These are phyloP conservation scores for Phocoena phocoena DNA, from an alignment of 2,113 vertebrate species.

Conservation along the genomic window DNA sequence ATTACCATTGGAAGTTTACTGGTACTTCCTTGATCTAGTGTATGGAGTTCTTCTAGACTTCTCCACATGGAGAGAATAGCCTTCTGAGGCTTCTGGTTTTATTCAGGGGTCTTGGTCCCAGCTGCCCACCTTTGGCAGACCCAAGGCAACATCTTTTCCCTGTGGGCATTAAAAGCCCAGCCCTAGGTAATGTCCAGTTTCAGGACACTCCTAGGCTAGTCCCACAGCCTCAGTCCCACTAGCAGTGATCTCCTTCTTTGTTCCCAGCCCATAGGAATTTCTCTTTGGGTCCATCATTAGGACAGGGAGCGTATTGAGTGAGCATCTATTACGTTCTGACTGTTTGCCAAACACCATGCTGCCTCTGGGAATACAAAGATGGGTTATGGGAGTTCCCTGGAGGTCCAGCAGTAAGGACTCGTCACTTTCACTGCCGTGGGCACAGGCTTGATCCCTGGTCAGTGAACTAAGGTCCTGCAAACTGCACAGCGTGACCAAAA, in stretches of 20 bases:
- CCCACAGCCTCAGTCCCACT: not conserved
- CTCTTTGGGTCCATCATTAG: not conserved
- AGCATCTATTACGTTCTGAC: not conserved
- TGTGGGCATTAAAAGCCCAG: not conserved
- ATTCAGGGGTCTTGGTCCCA: not conserved
- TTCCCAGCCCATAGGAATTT: not conserved
- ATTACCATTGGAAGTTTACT: not conserved
- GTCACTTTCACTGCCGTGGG: not conserved
- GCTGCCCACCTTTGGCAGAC: not conserved
- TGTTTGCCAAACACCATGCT: not conserved
- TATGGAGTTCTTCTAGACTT: not conserved
- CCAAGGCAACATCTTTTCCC: not conserved
- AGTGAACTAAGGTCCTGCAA: not conserved
- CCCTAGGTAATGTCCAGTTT: too few species aligned
- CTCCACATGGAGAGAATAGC: not conserved
- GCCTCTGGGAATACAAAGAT: not conserved
- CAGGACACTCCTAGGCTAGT: not conserved
- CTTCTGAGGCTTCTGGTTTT: not conserved
- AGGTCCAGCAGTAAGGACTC: not conserved
- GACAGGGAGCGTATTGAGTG: fast-evolving
- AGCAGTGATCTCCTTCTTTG: too few species aligned
- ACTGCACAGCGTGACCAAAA: not conserved
- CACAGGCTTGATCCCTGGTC: not conserved
- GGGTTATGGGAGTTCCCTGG: not conserved
- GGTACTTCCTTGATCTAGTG: not conserved